Evolutionary conservation across 1,140 invertebrate genomes (phyloP), one percentile per base, ranked within the genome.

Genomic region (Mesaphorura yosii): DNA sequence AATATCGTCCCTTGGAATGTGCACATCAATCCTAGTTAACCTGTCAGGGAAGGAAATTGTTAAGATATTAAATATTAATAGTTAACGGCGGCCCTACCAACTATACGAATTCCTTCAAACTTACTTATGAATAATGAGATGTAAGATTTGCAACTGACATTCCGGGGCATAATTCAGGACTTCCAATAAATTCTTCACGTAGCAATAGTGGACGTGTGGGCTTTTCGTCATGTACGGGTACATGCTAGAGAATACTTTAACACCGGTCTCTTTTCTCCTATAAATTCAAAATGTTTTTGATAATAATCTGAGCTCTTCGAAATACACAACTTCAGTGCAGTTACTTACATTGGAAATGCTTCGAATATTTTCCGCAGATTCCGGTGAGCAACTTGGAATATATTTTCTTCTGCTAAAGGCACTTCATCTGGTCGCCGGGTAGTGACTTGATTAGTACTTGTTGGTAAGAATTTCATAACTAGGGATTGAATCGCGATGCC

Each of bases 101-200:
- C 26, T 14, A 5, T 19, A 42, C 23, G 52, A 38, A 23, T 50
- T 4, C 26, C 19, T 25, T 25, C 28, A 49, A 51, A 64, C 64
- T 71, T 72, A 83, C 77, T 77, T 82, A 49, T 79, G 75, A 63
- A 84, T 73, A 49, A 85, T 74, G 55, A 84, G 67, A 56, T 74
- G 69, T 14, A 86, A 64, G 42, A 86, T 73, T 19, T 78, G 69
- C 47, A 69, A 68, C 51, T 75, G 69, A 38, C 79, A 67, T 17
- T 70, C 66, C 27, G 81, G 78, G 48, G 79, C 73, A 65, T 85
- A 84, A 22, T 76, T 67, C 14, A 76, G 64, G 29, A 85, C 70
- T 66, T 74, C 69, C 7, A 86, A 66, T 20, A 84, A 59, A 69
- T 81, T 80, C 52, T 76, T 71, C 2, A 83, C 55, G 67, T 81